A percentile compares a stretch with the other conserved stretches of the same genome.
Evolutionary conservation across 2,888 invertebrate genomes (phyloP).

Genomic region (Sesia bembeciformis): DNA sequence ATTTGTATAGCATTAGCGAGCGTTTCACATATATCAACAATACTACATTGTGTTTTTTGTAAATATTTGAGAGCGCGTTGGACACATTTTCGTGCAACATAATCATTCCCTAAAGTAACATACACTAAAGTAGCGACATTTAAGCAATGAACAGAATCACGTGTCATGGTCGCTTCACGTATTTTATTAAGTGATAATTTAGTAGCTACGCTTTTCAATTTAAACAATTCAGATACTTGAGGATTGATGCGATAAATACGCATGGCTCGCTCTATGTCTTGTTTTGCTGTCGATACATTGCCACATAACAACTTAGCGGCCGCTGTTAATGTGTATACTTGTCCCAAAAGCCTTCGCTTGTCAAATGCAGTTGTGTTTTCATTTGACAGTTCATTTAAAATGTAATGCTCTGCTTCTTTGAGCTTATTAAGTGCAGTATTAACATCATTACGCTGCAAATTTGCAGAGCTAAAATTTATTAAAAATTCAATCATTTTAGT

Average conservation of each 20-base stretch:
- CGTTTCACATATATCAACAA: constrained; percentile 56
- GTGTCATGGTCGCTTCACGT: constrained; percentile 26
- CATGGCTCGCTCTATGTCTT: constrained; percentile 37
- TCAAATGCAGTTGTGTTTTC: constrained; percentile 20
- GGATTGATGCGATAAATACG: constrained; percentile 41
- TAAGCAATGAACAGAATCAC: constrained; percentile 51
- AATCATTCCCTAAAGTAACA: constrained; percentile 41
- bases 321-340: constrained; percentile 48
- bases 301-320: constrained; percentile 33
- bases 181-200: constrained; percentile 27
- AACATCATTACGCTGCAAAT: constrained; percentile 35
- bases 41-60: constrained; percentile 42
- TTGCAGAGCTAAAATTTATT: constrained; percentile 38
- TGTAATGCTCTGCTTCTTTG: constrained; percentile 41
- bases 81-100: constrained; percentile 33
- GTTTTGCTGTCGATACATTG: constrained; percentile 34
- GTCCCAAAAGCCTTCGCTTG: constrained; percentile 39
- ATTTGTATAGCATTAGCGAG: constrained; percentile 61
- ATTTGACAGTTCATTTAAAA: constrained; percentile 19
- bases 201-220: constrained; percentile 24
- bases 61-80: constrained; percentile 40
- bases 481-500: constrained; percentile 45
- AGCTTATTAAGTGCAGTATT: constrained; percentile 36
- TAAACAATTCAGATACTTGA: constrained; percentile 35
- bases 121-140: constrained; percentile 49